phyloP scores from a whole-genome alignment of 2,113 vertebrate species.

The Centropus bengalensis region DNA sequence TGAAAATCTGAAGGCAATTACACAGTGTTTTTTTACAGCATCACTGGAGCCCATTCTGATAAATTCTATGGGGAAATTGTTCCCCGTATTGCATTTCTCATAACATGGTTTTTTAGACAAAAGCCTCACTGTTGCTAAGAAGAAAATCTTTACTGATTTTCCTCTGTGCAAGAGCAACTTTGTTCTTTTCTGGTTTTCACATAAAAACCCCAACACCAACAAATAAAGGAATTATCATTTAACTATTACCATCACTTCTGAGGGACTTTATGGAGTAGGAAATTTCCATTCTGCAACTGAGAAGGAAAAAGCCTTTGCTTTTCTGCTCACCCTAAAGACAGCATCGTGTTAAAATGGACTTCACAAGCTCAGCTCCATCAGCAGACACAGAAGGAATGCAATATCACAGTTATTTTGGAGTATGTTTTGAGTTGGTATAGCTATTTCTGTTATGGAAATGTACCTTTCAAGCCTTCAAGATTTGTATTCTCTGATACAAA shows the following conservation, averaged over 20 bases:
- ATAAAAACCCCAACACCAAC: not conserved
- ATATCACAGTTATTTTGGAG: not conserved
- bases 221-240: not conserved
- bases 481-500: not conserved
- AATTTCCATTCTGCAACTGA: not conserved
- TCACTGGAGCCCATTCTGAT: not conserved
- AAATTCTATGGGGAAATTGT: not conserved
- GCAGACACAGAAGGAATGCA: not conserved
- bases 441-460: conserved; percentile 47
- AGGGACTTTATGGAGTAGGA: not conserved
- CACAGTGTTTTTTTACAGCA: not conserved
- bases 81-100: not conserved
- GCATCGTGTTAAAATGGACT: not conserved
- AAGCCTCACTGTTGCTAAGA: not conserved
- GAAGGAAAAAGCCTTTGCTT: not conserved
- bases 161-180: not conserved
- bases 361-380: not conserved
- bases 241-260: not conserved
- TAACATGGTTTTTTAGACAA: not conserved
- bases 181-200: not conserved
- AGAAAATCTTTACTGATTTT: not conserved
- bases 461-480: not conserved
- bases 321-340: not conserved
- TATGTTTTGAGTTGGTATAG: not conserved
- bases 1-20: not conserved